phyloP scores from a whole-genome alignment of 2,888 invertebrate genomes.

The Lepeophtheirus nordmannii region DNA sequence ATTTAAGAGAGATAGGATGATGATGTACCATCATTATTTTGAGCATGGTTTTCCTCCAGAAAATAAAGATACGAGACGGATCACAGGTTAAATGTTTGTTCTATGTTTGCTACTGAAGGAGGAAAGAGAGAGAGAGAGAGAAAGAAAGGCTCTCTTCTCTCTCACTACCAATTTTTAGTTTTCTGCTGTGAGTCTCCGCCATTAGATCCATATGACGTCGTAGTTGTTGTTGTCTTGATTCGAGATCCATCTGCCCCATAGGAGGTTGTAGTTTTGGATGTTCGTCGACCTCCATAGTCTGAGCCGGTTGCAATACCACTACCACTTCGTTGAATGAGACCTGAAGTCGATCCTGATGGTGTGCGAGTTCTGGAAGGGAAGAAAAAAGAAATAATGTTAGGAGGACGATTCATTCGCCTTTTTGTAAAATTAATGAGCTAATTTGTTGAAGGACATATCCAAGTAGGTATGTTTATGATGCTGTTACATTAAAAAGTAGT shows the following conservation, averaged over 20 bases:
- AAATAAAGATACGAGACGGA: not conserved
- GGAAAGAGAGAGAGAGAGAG: not conserved
- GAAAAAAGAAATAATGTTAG: not conserved
- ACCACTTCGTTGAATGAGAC: conserved; percentile 20
- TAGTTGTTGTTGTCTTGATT: conserved; percentile 15
- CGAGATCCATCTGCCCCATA: conserved; percentile 21
- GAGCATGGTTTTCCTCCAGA: not conserved
- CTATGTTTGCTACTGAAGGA: too few relatives aligned
- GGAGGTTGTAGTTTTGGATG: conserved; percentile 22
- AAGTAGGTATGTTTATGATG: too few relatives aligned
- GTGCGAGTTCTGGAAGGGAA: conserved; percentile 19
- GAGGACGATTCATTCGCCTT: too few relatives aligned
- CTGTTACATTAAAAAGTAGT: too few relatives aligned
- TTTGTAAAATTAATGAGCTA: too few relatives aligned
- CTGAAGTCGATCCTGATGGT: conserved; percentile 2
- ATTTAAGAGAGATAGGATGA: not conserved
- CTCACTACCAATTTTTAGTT: not conserved
- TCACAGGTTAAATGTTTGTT: not conserved
- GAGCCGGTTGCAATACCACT: not conserved
- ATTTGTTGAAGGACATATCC: too few relatives aligned
- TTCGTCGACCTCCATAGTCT: conserved; percentile 10
- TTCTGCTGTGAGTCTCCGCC: not conserved
- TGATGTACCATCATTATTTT: not conserved
- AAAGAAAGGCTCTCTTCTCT: not conserved
- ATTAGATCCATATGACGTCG: not conserved